Evolutionary conservation across 1,140 invertebrate species (phyloP).

Genomic region (Apis cerana): DNA sequence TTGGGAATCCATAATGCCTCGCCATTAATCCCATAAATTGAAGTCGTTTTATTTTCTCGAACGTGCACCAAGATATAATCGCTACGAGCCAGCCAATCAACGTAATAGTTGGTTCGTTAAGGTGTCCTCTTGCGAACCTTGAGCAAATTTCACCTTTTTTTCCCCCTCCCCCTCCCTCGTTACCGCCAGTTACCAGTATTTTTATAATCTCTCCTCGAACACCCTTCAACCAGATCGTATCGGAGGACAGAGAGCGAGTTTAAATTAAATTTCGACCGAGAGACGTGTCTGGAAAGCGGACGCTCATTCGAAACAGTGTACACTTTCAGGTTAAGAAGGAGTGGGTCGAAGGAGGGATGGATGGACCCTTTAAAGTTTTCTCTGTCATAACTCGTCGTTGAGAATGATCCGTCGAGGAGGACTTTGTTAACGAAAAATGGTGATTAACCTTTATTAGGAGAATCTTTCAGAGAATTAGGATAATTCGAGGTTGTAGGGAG

Average conservation of each 20-base stretch:
- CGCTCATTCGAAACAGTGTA: not conserved
- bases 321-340: not conserved
- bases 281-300: not conserved
- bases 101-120: constrained; percentile 44
- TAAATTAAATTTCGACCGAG: constrained; percentile 55
- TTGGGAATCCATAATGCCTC: too few relatives aligned
- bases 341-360: not conserved
- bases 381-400: not conserved
- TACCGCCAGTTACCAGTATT: constrained; percentile 43
- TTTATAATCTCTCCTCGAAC: constrained; percentile 49
- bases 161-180: not conserved
- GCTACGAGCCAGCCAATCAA: constrained; percentile 29
- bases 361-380: not conserved
- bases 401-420: not conserved
- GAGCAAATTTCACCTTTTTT: constrained; percentile 1
- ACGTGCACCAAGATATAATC: constrained; percentile 25
- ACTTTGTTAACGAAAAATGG: constrained; percentile 33
- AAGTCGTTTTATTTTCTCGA: constrained; percentile 34
- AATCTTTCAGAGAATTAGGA: constrained; percentile 13
- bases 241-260: constrained; percentile 25
- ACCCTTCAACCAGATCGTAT: constrained; percentile 51
- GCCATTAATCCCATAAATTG: constrained; percentile 38
- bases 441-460: constrained; percentile 21
- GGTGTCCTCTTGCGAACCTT: not conserved
- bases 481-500: not conserved